Base-by-base conservation (phyloP, 2,888 invertebrate genomes). In the Platycheirus rosarum region DNA sequence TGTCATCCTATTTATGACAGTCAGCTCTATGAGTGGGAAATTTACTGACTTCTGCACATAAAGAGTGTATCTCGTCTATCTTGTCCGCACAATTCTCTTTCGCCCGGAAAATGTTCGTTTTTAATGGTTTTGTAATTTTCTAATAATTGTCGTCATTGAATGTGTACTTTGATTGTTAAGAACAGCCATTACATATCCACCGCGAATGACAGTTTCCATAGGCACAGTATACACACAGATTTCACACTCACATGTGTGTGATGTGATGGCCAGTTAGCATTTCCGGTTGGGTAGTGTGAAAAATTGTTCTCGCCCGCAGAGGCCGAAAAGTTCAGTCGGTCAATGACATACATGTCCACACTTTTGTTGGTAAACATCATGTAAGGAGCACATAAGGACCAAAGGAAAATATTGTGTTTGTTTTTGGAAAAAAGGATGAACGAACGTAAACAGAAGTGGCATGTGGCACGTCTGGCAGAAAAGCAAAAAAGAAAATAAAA, bases 271-370 rank as follows among this genome's bases (percentile, higher is more conserved):
- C 60, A 71, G 77, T 71, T 77, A 78, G 66, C 66, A 53, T 66
- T 78, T 78, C 60, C 77, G 71, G 65, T 71, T 62, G 71, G 68
- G 8, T 62, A 69, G 75, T 66, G 77, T 77, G 53, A 66, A 78
- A 69, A 76, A 76, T 69, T 65, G 51, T 78, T 71, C 71, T 78
- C 66, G 51, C 66, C 66, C 71, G 71, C 60, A 78, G 73, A 40
- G 37, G 60, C 65, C 66, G 44, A 78, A 78, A 78, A 78, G 77
- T 78, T 78, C 60, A 78, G 60, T 78, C 51, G 66, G 77, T 66
- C 77, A 78, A 71, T 49, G 77, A 60, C 71, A 51, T 20, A 42
- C 2, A 20, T 9, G 46, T 23, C n/a, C 8, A 8, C 1, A 1
- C 2, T 29, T 32, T 40, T 44, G 26, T 37, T 2, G 37, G 37